Evolutionary conservation across 2,888 invertebrate species (phyloP).

Genomic region (Dryocosmus kuriphilus): DNA sequence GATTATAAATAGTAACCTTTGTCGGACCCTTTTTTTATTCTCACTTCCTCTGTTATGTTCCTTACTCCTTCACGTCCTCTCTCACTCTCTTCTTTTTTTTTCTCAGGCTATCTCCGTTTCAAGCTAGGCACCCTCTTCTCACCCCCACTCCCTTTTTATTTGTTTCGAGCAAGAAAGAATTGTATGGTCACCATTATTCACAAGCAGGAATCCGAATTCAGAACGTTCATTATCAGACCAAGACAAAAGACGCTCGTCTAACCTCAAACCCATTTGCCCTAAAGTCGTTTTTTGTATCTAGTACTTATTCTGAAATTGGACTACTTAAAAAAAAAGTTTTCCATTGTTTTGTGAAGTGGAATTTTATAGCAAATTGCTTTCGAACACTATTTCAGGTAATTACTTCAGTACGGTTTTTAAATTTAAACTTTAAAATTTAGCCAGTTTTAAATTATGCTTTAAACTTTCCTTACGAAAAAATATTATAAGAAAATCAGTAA

Average conservation of each 20-base stretch:
- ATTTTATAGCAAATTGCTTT: no score
- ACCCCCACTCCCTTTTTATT: slow-evolving; percentile 45
- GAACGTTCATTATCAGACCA: slow-evolving; percentile 2
- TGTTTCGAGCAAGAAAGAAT: slow-evolving; percentile 28
- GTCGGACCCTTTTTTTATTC: slow-evolving; percentile 71
- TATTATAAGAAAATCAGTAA: no score
- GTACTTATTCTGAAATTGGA: not conserved
- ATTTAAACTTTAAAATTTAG: no score
- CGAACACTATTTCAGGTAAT: no score
- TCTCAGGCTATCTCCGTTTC: slow-evolving; percentile 36
- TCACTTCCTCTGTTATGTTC: slow-evolving; percentile 59
- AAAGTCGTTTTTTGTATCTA: not conserved
- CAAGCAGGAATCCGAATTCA: not conserved
- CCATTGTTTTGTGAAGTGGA: no score
- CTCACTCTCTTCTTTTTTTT: slow-evolving; percentile 21
- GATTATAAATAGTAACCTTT: slow-evolving; percentile 76
- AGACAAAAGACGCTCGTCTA: not conserved
- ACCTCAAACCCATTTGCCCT: not conserved
- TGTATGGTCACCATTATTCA: slow-evolving; percentile 39
- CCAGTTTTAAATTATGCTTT: no score
- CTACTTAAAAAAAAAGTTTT: not conserved
- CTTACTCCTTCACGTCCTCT: slow-evolving; percentile 54
- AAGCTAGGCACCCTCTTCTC: slow-evolving; percentile 7
- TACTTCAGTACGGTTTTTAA: no score
- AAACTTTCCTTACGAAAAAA: no score